Evolutionary conservation across 2,113 vertebrate species (phyloP).

Genomic region (Phyllopteryx taeniolatus): DNA sequence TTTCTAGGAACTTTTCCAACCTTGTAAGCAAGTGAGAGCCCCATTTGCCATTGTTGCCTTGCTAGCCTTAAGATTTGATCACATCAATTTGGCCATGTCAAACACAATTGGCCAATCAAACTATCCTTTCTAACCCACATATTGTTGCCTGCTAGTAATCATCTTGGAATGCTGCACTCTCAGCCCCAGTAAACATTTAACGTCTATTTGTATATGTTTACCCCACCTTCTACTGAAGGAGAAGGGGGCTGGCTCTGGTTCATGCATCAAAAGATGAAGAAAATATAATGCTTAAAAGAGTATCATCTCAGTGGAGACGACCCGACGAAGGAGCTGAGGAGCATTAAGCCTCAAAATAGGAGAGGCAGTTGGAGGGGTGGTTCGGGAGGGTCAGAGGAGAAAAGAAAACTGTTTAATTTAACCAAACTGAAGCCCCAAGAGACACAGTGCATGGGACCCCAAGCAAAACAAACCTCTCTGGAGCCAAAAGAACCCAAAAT

Average conservation of each 20-base stretch:
- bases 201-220: slow-evolving; percentile 38
- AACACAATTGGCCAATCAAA: slow-evolving; percentile 61
- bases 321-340: slow-evolving; percentile 40
- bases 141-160: slow-evolving; percentile 37
- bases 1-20: slow-evolving; percentile 38
- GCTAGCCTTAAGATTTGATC: slow-evolving; percentile 56
- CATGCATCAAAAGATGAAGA: slow-evolving; percentile 50
- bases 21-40: slow-evolving; percentile 57
- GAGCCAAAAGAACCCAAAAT: slow-evolving; percentile 65
- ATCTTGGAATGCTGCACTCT: slow-evolving; percentile 51
- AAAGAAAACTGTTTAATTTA: slow-evolving; percentile 76
- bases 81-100: slow-evolving; percentile 55
- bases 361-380: slow-evolving; percentile 37
- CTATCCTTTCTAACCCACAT: slow-evolving; percentile 50
- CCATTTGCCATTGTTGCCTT: slow-evolving; percentile 51
- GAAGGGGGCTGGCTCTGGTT: slow-evolving; percentile 34
- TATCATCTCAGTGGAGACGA: slow-evolving; percentile 47
- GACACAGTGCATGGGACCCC: slow-evolving; percentile 37
- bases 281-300: slow-evolving; percentile 58
- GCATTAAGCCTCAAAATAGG: slow-evolving; percentile 59
- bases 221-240: slow-evolving; percentile 37
- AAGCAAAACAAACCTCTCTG: slow-evolving; percentile 60
- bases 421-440: slow-evolving; percentile 65
- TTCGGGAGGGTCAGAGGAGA: slow-evolving; percentile 41
- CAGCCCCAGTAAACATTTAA: slow-evolving; percentile 58